Evolutionary conservation across 2,888 invertebrate species (phyloP).

Genomic region (Lochmaea crataegi): DNA sequence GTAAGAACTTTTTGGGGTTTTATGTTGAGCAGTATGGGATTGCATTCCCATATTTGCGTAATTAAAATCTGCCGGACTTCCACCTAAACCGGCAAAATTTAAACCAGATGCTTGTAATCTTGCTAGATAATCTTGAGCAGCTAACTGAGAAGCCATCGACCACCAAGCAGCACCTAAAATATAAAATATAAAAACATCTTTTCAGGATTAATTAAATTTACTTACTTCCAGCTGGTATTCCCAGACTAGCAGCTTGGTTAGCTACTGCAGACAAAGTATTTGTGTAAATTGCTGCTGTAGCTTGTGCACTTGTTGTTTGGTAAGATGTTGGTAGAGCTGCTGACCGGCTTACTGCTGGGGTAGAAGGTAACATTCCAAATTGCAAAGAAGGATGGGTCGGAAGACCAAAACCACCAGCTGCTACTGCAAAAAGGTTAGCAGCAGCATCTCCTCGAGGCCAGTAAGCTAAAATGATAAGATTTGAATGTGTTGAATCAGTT

Average conservation of each 20-base stretch:
- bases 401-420: constrained; percentile 64
- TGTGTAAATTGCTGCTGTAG: constrained; percentile 67
- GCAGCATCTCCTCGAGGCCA: constrained; percentile 78
- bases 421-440: constrained; percentile 65
- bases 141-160: constrained; percentile 90
- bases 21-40: constrained; percentile 62
- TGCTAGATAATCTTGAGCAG: constrained; percentile 89
- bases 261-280: constrained; percentile 86
- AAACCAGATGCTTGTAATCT: constrained; percentile 84
- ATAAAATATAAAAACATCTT: no score
- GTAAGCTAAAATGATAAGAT: constrained; percentile 71
- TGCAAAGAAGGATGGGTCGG: constrained; percentile 62
- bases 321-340: constrained; percentile 52
- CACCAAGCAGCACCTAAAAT: constrained; percentile 85
- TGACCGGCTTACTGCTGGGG: constrained; percentile 50
- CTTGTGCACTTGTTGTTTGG: constrained; percentile 63
- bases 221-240: constrained; percentile 80
- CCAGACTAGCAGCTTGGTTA: constrained; percentile 86
- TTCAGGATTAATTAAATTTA: constrained; percentile 43
- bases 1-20: constrained; percentile 54
- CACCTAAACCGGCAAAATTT: constrained; percentile 73
- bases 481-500: not conserved
- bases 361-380: constrained; percentile 62
- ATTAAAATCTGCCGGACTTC: constrained; percentile 68
- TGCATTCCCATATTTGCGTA: constrained; percentile 70